A percentile compares a stretch with the other conserved stretches of the same genome.
Conservation (phyloP, 2,797 vertebrate genomes). For the Coregonus suidteri region DNA sequence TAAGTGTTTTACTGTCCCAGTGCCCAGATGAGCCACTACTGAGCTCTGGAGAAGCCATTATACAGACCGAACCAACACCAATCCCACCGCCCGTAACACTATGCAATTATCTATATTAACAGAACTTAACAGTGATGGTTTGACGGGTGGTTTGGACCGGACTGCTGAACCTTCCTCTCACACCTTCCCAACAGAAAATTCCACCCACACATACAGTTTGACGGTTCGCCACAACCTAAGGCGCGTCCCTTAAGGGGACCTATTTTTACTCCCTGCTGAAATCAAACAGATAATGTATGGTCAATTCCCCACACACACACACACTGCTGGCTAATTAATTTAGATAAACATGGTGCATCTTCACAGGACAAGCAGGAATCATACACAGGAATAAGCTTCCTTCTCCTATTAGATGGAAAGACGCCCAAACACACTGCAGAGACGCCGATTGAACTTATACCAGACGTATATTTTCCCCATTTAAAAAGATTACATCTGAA, state of each 20-base stretch:
- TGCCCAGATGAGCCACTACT: slow-evolving; percentile 16
- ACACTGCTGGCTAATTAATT: slow-evolving; percentile 1
- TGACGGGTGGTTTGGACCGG: slow-evolving; percentile 49
- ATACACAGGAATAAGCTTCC: slow-evolving; percentile 22
- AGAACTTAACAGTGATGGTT: slow-evolving; percentile 32
- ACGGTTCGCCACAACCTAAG: neutral
- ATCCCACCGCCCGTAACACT: slow-evolving; percentile 50
- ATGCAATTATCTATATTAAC: slow-evolving; percentile 62
- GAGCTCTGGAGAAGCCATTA: slow-evolving; percentile 54
- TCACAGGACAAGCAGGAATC: slow-evolving; percentile 20
- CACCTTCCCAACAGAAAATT: neutral
- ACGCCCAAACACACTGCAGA: neutral
- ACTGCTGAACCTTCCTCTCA: slow-evolving; percentile 23
- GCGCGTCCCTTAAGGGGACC: slow-evolving; percentile 10
- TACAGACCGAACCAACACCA: slow-evolving; percentile 17
- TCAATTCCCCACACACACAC: slow-evolving; percentile 24
- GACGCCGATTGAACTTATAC: neutral
- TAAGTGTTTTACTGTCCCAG: slow-evolving; percentile 25
- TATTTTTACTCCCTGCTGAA: slow-evolving; percentile 33
- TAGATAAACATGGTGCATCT: slow-evolving; percentile 34
- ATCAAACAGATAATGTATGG: slow-evolving; percentile 35
- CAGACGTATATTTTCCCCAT: no score
- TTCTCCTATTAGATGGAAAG: slow-evolving; percentile 2
- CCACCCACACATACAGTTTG: neutral
- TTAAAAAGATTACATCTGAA: neutral